These are phyloP conservation scores for Drosophila gunungcola DNA, from an alignment of 1,140 invertebrate species.

Conservation along the genomic window DNA sequence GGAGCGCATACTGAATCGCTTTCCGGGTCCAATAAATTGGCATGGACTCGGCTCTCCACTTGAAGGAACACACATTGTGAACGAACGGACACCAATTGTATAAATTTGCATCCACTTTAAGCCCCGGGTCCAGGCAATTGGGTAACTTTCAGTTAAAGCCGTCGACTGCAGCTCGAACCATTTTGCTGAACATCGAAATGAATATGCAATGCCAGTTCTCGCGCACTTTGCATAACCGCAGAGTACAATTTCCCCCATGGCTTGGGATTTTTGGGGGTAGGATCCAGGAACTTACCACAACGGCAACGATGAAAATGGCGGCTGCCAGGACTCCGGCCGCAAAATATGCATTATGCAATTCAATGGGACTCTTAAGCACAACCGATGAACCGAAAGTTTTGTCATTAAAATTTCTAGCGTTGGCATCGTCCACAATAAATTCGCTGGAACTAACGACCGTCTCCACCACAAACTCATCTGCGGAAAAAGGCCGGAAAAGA, in stretches of 20 bases:
- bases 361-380: conserved; percentile 84
- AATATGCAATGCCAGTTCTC: conserved; percentile 70
- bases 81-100: conserved; percentile 32
- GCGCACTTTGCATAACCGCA: conserved; percentile 61
- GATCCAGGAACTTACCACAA: conserved; percentile 87
- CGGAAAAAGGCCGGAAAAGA: conserved; percentile 29
- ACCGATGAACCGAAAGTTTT: conserved; percentile 87
- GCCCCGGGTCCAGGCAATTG: conserved; percentile 33
- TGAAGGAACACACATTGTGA: conserved; percentile 25
- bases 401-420: conserved; percentile 87
- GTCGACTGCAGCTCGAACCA: conserved; percentile 16
- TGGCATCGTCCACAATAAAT: conserved; percentile 85
- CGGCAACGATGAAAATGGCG: conserved; percentile 88
- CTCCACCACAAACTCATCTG: conserved; percentile 88
- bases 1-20: conserved; percentile 1
- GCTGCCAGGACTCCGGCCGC: conserved; percentile 89
- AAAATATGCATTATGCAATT: conserved; percentile 90
- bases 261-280: conserved; percentile 17
- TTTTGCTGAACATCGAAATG: conserved; percentile 61
- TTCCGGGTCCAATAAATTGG: conserved; percentile 31
- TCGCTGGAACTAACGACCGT: conserved; percentile 87
- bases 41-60: conserved; percentile 9
- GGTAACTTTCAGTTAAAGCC: conserved; percentile 44
- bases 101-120: conserved; percentile 67
- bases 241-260: conserved; percentile 66